Conservation (phyloP, 2,888 invertebrate genomes). For the Agrochola lota region DNA sequence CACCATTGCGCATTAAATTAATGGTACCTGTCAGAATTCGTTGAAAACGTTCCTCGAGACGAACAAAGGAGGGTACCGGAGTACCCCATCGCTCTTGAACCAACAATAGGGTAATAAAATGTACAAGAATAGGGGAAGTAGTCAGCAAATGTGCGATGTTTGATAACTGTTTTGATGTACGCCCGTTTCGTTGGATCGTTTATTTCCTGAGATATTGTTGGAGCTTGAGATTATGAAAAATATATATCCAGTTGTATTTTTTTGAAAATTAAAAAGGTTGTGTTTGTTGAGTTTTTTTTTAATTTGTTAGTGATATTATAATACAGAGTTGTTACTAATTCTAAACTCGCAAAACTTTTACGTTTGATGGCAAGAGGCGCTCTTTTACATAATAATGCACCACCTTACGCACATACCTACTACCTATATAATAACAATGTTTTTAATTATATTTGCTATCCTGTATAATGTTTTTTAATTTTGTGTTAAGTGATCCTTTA, state of each 20-base stretch:
- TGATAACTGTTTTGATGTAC: conserved; percentile 66
- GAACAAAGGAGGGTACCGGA: conserved; percentile 69
- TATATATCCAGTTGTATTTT: neutral
- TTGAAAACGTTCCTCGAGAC: conserved; percentile 74
- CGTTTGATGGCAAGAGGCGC: too few species aligned
- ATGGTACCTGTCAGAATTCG: conserved; percentile 81
- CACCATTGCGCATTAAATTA: conserved; percentile 77
- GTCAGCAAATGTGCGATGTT: conserved; percentile 66
- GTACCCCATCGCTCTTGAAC: conserved; percentile 77
- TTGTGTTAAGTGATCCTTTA: too few species aligned
- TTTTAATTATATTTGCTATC: too few species aligned
- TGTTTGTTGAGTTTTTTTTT: too few species aligned
- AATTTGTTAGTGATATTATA: too few species aligned
- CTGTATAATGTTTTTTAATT: too few species aligned
- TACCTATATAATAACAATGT: too few species aligned
- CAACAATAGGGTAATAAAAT: conserved; percentile 84
- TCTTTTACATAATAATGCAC: too few species aligned
- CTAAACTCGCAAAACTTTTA: too few species aligned
- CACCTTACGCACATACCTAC: too few species aligned
- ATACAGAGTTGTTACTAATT: too few species aligned
- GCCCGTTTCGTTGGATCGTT: conserved; percentile 32
- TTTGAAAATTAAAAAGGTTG: neutral
- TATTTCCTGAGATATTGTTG: conserved; percentile 38
- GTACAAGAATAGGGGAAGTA: conserved; percentile 73
- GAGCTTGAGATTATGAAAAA: neutral